These are phyloP conservation scores for Heteromurus nitidus DNA, from an alignment of 2,888 invertebrate genomes.

Conservation along the genomic window DNA sequence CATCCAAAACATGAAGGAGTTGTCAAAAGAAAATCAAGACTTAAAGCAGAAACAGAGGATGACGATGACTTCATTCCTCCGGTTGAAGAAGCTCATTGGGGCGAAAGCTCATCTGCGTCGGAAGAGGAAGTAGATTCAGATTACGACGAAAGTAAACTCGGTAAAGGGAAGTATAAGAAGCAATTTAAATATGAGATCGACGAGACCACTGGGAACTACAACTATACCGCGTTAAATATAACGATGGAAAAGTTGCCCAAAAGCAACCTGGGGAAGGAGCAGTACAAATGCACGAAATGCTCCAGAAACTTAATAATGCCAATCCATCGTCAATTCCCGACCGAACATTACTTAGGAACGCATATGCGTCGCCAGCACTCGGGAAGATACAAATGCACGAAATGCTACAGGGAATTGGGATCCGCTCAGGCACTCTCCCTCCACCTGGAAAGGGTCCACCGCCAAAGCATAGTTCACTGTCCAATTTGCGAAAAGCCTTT, in stretches of 20 bases:
- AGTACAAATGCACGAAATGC: background rate
- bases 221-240: background rate
- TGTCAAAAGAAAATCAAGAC: background rate
- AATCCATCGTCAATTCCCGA: too few species aligned
- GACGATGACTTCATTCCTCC: background rate
- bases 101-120: background rate
- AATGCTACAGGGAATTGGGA: background rate
- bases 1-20: background rate
- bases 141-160: background rate
- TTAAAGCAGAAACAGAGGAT: background rate
- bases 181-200: background rate
- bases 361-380: background rate
- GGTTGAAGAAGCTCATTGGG: background rate
- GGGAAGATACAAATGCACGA: background rate
- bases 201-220: background rate
- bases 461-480: background rate
- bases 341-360: too few species aligned
- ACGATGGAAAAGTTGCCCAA: background rate
- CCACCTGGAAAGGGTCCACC: background rate
- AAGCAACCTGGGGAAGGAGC: background rate
- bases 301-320: too few species aligned
- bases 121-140: background rate
- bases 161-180: background rate
- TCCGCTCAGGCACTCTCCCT: background rate
- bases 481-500: background rate